A percentile compares a stretch with the other conserved stretches of the same genome.
phyloP scores from a whole-genome alignment of 2,888 invertebrate species.

The Agrotis clavis region DNA sequence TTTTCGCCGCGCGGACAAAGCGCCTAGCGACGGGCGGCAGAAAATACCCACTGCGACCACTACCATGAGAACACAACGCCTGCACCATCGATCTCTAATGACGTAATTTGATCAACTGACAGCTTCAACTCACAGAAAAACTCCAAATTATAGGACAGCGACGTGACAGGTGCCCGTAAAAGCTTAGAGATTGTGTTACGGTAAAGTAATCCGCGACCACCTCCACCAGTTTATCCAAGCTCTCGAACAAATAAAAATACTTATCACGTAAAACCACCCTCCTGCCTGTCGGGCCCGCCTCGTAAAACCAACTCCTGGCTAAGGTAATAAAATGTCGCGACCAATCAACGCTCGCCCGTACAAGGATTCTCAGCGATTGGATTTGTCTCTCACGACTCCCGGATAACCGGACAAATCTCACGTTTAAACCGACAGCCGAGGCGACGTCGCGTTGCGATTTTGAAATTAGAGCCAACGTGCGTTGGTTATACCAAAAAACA shows the following conservation, averaged over 20 bases:
- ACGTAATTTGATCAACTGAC: constrained; percentile 51
- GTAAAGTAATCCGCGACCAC: constrained; percentile 74
- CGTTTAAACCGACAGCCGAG: constrained; percentile 47
- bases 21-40: constrained; percentile 65
- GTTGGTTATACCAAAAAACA: constrained; percentile 47
- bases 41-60: constrained; percentile 44
- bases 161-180: constrained; percentile 76
- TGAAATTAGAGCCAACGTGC: constrained; percentile 63
- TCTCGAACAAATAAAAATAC: constrained; percentile 84
- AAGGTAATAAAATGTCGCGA: constrained; percentile 76
- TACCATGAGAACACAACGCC: constrained; percentile 46
- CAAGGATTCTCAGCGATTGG: constrained; percentile 70
- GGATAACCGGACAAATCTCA: constrained; percentile 66
- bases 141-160: constrained; percentile 54
- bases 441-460: constrained; percentile 50
- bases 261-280: constrained; percentile 81
- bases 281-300: constrained; percentile 62
- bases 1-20: constrained; percentile 77
- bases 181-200: constrained; percentile 80
- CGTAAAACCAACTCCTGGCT: constrained; percentile 69
- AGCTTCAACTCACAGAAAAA: constrained; percentile 44
- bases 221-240: constrained; percentile 74
- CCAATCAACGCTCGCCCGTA: constrained; percentile 74
- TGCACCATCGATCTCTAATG: constrained; percentile 59
- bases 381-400: constrained; percentile 68